Evolutionary conservation across 2,888 invertebrate genomes (phyloP).

Genomic region (Holacanthella duospinosa): DNA sequence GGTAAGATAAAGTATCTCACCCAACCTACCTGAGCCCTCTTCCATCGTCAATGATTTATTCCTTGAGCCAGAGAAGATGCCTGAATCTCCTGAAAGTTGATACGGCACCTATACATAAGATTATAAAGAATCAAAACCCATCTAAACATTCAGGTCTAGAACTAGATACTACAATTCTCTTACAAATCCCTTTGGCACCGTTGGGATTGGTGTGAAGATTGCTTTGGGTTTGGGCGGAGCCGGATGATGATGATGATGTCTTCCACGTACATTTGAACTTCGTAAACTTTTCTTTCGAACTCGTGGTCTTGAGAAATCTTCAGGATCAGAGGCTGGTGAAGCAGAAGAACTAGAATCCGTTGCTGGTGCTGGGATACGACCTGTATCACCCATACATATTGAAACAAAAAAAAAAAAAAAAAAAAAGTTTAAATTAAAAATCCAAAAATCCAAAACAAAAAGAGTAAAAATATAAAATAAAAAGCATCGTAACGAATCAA

Average conservation of each 20-base stretch:
- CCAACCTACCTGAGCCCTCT: slow-evolving; percentile 31
- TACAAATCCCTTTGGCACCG: slow-evolving; percentile 35
- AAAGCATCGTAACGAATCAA: not conserved
- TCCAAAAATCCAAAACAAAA: slow-evolving; percentile 1
- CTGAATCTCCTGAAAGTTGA: slow-evolving; percentile 33
- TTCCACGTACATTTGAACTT: slow-evolving; percentile 28
- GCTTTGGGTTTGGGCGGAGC: slow-evolving; percentile 28
- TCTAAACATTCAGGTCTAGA: no score
- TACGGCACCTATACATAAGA: slow-evolving; percentile 34
- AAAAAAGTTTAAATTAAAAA: slow-evolving; percentile 3
- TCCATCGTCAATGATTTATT: slow-evolving; percentile 37
- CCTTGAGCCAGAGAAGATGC: slow-evolving; percentile 26
- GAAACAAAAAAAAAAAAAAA: slow-evolving; percentile 1
- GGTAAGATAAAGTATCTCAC: no score
- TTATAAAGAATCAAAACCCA: no score
- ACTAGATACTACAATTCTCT: no score
- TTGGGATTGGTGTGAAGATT: slow-evolving; percentile 37
- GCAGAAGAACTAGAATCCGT: slow-evolving; percentile 34
- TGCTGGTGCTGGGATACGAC: slow-evolving; percentile 33
- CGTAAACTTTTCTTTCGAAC: slow-evolving; percentile 35
- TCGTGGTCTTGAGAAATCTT: slow-evolving; percentile 33
- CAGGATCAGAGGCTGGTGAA: slow-evolving; percentile 36
- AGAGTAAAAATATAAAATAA: not conserved
- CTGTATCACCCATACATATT: slow-evolving; percentile 11
- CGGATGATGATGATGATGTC: slow-evolving; percentile 28